These are phyloP conservation scores for Dendropsophus ebraccatus DNA, from an alignment of 2,113 vertebrate genomes.

Conservation along the genomic window DNA sequence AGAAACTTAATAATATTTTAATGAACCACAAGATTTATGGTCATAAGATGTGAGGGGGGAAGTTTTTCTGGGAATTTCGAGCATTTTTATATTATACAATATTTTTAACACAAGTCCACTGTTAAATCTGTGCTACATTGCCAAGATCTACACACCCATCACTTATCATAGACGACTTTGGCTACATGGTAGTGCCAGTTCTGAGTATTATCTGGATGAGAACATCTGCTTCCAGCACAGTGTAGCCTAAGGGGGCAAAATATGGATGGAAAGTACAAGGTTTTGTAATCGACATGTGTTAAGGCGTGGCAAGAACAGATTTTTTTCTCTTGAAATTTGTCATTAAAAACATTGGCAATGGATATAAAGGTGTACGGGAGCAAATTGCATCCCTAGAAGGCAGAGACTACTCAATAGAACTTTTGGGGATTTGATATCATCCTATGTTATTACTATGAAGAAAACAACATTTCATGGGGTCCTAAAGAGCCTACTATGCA, in stretches of 20 bases:
- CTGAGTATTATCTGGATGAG: background rate
- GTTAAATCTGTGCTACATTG: background rate
- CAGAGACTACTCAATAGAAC: background rate
- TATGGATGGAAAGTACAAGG: background rate
- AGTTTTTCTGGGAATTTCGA: background rate
- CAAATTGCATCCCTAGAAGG: background rate
- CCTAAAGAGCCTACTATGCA: background rate
- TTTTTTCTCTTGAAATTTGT: background rate
- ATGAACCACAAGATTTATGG: slow-evolving; percentile 30
- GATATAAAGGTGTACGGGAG: background rate
- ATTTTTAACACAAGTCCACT: background rate
- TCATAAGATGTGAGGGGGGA: slow-evolving; percentile 29
- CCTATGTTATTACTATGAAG: background rate
- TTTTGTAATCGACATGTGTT: background rate
- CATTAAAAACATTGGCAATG: background rate
- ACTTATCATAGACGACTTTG: background rate
- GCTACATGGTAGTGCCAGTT: background rate
- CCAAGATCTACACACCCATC: background rate
- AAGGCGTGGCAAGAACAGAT: background rate
- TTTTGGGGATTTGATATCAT: background rate
- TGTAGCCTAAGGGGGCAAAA: background rate
- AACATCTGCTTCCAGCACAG: background rate
- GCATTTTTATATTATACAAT: background rate
- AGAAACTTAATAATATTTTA: slow-evolving; percentile 27
- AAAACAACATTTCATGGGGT: background rate